These are phyloP conservation scores for Cheilosia vernalis DNA, from an alignment of 2,888 invertebrate genomes.

Conservation along the genomic window DNA sequence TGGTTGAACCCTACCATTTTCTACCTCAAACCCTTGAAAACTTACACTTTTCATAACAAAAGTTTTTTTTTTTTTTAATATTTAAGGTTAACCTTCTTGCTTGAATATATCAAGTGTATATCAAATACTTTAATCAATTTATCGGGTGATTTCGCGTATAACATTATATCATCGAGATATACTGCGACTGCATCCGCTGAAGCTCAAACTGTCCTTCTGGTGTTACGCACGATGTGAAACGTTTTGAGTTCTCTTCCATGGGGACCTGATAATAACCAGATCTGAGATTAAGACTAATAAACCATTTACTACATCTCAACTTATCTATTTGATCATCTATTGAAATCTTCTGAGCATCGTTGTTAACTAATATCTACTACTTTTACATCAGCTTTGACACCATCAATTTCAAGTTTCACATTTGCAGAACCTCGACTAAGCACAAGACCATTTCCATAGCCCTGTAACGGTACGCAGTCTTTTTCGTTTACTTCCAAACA, in stretches of 20 bases:
- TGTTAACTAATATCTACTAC: constrained; percentile 32
- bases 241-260: constrained; percentile 77
- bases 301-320: constrained; percentile 75
- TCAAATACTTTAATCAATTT: constrained; percentile 72
- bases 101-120: constrained; percentile 16
- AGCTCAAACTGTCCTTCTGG: constrained; percentile 77
- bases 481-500: too few species aligned
- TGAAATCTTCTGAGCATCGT: constrained; percentile 45
- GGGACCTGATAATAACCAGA: constrained; percentile 71
- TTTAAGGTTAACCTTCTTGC: constrained; percentile 44
- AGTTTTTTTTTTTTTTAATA: constrained; percentile 53
- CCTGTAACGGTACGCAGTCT: constrained; percentile 15
- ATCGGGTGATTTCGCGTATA: constrained; percentile 70
- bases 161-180: constrained; percentile 77
- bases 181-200: constrained; percentile 70
- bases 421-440: constrained; percentile 20
- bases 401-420: constrained; percentile 35
- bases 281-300: constrained; percentile 77
- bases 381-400: constrained; percentile 32
- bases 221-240: constrained; percentile 1
- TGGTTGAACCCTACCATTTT: constrained; percentile 74
- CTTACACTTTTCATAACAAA: constrained; percentile 73
- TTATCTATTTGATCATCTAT: constrained; percentile 78
- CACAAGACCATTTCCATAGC: constrained; percentile 42
- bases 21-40: constrained; percentile 76